Conservation (phyloP, 2,113 vertebrate genomes). For the Ifrita kowaldi region DNA sequence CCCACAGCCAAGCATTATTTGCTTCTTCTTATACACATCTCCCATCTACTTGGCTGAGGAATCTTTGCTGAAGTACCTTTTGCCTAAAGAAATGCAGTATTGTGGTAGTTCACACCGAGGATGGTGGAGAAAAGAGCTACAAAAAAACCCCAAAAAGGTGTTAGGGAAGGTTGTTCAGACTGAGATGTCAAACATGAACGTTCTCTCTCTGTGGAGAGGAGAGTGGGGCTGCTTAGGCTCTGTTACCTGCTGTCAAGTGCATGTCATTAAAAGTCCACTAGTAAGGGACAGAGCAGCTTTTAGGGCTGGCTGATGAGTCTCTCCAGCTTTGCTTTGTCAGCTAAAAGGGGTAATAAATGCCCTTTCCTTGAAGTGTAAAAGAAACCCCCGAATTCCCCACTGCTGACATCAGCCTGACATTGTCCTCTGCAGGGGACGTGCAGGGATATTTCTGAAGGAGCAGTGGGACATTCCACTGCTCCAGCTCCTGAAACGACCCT, state of each 20-base stretch:
- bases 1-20: neutral
- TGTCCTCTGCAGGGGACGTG: constrained; percentile 15
- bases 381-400: neutral
- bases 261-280: neutral
- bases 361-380: constrained; percentile 41
- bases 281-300: neutral
- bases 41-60: neutral
- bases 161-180: neutral
- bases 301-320: neutral
- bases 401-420: constrained; percentile 51
- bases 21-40: neutral
- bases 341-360: constrained; percentile 41
- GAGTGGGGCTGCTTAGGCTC: neutral
- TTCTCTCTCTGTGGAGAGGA: neutral
- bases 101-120: neutral
- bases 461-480: constrained; percentile 26
- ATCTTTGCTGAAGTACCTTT: neutral
- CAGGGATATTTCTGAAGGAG: constrained; percentile 52
- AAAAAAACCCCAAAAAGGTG: neutral
- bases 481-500: constrained; percentile 8
- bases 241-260: neutral
- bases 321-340: constrained; percentile 36
- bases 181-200: neutral
- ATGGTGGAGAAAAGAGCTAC: neutral
- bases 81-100: neutral